phyloP scores from a whole-genome alignment of 1,140 invertebrate genomes.

The Dreissena rostriformis region DNA sequence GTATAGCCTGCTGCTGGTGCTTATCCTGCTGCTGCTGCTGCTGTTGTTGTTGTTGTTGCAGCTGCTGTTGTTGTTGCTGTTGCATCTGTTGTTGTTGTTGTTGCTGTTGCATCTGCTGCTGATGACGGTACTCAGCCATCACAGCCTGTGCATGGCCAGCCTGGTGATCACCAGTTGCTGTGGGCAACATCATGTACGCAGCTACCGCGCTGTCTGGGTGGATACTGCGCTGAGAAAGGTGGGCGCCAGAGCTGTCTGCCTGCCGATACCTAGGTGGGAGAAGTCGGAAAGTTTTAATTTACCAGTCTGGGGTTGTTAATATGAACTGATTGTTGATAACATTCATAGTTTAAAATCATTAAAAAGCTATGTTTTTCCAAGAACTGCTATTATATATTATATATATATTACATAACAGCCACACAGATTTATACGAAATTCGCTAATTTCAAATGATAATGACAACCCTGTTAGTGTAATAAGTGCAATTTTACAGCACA shows the following conservation, averaged over 20 bases:
- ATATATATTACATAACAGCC: too few relatives aligned
- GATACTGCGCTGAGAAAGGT: conserved; percentile 25
- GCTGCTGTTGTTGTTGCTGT: conserved; percentile 16
- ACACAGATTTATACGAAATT: too few relatives aligned
- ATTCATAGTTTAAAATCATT: too few relatives aligned
- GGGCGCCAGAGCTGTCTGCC: conserved; percentile 47
- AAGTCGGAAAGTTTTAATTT: not conserved
- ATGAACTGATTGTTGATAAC: too few relatives aligned
- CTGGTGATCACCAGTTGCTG: conserved; percentile 36
- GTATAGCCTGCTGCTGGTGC: conserved; percentile 24
- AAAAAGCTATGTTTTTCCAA: too few relatives aligned
- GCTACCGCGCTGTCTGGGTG: conserved; percentile 1
- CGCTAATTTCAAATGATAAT: too few relatives aligned
- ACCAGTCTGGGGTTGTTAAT: too few relatives aligned
- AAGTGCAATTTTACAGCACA: too few relatives aligned
- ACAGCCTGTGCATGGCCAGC: conserved; percentile 22
- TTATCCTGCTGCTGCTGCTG: conserved; percentile 27
- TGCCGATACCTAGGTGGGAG: conserved; percentile 10
- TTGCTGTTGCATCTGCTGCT: conserved; percentile 14
- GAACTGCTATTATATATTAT: too few relatives aligned
- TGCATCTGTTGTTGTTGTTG: conserved; percentile 24
- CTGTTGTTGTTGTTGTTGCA: conserved; percentile 15
- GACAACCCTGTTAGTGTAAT: too few relatives aligned
- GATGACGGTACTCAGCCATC: too few relatives aligned
- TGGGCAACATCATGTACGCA: conserved; percentile 33